Evolutionary conservation across 2,797 vertebrate species (phyloP).

Genomic region (Syngnathus acus): DNA sequence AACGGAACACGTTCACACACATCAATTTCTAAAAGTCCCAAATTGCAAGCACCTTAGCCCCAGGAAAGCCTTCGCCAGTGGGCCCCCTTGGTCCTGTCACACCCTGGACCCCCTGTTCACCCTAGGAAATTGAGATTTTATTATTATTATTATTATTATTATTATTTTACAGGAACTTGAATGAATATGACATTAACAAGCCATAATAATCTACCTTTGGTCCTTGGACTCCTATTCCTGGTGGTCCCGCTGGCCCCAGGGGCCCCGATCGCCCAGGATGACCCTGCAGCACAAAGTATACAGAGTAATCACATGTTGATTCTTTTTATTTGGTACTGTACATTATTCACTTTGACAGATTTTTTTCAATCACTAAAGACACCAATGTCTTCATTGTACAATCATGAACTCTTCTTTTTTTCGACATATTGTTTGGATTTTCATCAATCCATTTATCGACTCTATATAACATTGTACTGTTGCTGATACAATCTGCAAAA

Average conservation of each 20-base stretch:
- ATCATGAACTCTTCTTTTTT: too few species aligned
- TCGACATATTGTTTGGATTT: too few species aligned
- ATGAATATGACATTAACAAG: neutral
- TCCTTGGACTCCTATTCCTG: constrained; percentile 82
- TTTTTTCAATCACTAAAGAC: too few species aligned
- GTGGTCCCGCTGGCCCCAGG: constrained; percentile 73
- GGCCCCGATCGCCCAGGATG: constrained; percentile 73
- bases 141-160: too few species aligned
- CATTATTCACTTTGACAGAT: too few species aligned
- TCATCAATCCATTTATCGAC: neutral
- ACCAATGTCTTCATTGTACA: too few species aligned
- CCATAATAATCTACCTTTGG: constrained; percentile 70
- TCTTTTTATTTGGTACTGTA: neutral
- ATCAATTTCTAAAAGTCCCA: too few species aligned
- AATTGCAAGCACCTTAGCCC: constrained; percentile 72
- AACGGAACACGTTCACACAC: neutral
- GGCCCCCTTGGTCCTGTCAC: constrained; percentile 77
- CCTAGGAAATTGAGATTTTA: constrained; percentile 55
- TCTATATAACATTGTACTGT: neutral
- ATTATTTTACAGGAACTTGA: neutral
- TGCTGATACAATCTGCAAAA: constrained; percentile 17
- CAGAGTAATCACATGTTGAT: neutral
- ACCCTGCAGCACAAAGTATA: constrained; percentile 62
- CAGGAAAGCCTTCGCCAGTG: constrained; percentile 80
- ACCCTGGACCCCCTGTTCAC: constrained; percentile 81